Evolutionary conservation across 2,113 vertebrate genomes (phyloP).

Genomic region (Pelvicachromis taeniatus): DNA sequence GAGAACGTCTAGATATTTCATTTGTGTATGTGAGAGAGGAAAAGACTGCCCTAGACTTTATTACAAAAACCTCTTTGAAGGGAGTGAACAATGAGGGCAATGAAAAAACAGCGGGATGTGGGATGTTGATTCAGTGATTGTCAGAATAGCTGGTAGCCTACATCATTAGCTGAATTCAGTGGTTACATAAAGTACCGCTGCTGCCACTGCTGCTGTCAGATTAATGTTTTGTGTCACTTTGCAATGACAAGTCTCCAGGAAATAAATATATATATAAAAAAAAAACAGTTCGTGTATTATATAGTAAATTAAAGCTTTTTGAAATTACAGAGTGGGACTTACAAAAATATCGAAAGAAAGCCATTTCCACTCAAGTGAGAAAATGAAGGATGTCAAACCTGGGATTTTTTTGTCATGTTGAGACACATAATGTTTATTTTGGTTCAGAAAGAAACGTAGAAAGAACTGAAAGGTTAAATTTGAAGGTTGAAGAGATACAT

Average conservation of each 20-base stretch:
- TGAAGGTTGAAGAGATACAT: background rate
- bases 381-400: background rate
- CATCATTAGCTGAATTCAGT: slow-evolving; percentile 39
- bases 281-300: background rate
- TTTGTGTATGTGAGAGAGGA: background rate
- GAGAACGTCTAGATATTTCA: background rate
- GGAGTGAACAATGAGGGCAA: slow-evolving; percentile 37
- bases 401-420: background rate
- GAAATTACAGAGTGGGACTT: background rate
- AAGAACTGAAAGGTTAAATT: background rate
- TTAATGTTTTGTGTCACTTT: slow-evolving; percentile 9
- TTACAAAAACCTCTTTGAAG: slow-evolving; percentile 2
- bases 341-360: background rate
- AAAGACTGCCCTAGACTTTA: background rate
- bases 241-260: background rate
- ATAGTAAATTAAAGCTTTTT: background rate
- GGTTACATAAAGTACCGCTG: slow-evolving; percentile 16
- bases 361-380: background rate
- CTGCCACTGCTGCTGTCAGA: background rate
- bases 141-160: slow-evolving; percentile 29
- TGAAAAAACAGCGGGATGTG: slow-evolving; percentile 29
- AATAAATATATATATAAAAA: background rate
- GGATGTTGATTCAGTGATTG: slow-evolving; percentile 36
- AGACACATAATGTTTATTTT: background rate
- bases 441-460: background rate